Conservation (phyloP, 2,888 invertebrate genomes). For the Phania funesta region DNA sequence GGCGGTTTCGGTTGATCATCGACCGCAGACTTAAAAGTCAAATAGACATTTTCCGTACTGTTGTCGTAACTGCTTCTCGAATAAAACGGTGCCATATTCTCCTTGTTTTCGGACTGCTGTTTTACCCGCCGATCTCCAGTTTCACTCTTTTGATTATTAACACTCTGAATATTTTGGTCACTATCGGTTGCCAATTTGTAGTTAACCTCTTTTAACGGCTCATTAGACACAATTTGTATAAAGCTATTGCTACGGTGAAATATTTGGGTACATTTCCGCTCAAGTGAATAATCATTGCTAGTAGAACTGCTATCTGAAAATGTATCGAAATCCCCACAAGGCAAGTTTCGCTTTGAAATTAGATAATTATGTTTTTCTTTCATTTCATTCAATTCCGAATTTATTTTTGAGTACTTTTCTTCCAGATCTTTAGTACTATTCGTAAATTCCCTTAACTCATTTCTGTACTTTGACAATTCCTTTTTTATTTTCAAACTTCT, state of each 20-base stretch:
- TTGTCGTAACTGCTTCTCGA: slow-evolving; percentile 17
- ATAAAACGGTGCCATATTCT: slow-evolving; percentile 57
- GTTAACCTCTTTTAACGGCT: slow-evolving; percentile 57
- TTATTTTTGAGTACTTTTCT: slow-evolving; percentile 76
- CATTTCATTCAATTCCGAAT: slow-evolving; percentile 75
- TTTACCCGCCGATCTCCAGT: neutral
- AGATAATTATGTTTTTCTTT: slow-evolving; percentile 74
- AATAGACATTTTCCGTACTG: slow-evolving; percentile 70
- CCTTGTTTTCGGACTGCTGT: slow-evolving; percentile 57
- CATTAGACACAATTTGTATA: slow-evolving; percentile 69
- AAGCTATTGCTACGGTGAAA: slow-evolving; percentile 72
- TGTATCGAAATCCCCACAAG: slow-evolving; percentile 52
- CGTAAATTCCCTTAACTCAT: slow-evolving; percentile 75
- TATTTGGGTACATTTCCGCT: slow-evolving; percentile 70
- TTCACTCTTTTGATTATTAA: slow-evolving; percentile 4
- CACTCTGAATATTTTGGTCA: slow-evolving; percentile 54
- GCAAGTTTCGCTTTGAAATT: slow-evolving; percentile 63
- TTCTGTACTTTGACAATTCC: slow-evolving; percentile 74
- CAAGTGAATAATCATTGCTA: slow-evolving; percentile 69
- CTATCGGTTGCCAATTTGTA: slow-evolving; percentile 12
- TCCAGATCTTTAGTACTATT: slow-evolving; percentile 75
- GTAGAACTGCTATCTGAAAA: slow-evolving; percentile 69
- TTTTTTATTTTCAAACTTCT: slow-evolving; percentile 69
- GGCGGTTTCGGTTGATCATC: slow-evolving; percentile 68
- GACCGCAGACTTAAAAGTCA: slow-evolving; percentile 72